Base-by-base conservation (phyloP, 2,113 vertebrate genomes). In the Prinia subflava region DNA sequence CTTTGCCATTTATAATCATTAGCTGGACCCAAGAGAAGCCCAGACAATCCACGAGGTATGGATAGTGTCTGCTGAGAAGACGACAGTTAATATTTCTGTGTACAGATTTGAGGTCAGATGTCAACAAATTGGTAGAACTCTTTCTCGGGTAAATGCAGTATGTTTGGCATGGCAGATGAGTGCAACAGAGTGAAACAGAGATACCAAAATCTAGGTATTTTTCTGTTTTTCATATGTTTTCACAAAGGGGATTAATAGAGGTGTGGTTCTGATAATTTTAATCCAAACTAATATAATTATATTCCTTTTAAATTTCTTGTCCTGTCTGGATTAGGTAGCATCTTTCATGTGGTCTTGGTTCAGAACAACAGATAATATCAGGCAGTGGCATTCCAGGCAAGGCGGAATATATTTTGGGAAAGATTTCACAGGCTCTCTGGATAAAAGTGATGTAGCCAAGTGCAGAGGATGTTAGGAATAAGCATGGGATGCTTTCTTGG, bases 1-100 rank as follows among this genome's bases (percentile, higher is more conserved):
- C 93, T 94, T 80, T 94, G 89, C 89, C 83, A 92, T 98, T 97
- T 97, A 83, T 97, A 96, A 96, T 97, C 96, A 87, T 98, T 97
- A 97, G 89, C 37, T 75, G 87, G 89, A 83, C 87, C 69, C 80
- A 21, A 39, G 87, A 92, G 94, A 89, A 70, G 57, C 52, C 64
- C 83, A 89, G 5, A 41, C 73, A 92, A 41, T 87, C 56, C 15
- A 6, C 5, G 63, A 90, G 59, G 63, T 84, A 55, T 67, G 44
- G 19, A 18, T n/a, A 68, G 87, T 65, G 77, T 82, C 62, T 56
- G 5, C 25, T 28, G 76, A 37, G 93, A 83, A 73, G 60, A 71
- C 12, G 30, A 74, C 56, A 85, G 31, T 52, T 46, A 85, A 65
- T 91, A 79, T 63, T 83, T 87, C 55, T 33, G 35, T 56, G 7